phyloP scores from a whole-genome alignment of 2,113 vertebrate genomes.

The Misgurnus mizolepis region DNA sequence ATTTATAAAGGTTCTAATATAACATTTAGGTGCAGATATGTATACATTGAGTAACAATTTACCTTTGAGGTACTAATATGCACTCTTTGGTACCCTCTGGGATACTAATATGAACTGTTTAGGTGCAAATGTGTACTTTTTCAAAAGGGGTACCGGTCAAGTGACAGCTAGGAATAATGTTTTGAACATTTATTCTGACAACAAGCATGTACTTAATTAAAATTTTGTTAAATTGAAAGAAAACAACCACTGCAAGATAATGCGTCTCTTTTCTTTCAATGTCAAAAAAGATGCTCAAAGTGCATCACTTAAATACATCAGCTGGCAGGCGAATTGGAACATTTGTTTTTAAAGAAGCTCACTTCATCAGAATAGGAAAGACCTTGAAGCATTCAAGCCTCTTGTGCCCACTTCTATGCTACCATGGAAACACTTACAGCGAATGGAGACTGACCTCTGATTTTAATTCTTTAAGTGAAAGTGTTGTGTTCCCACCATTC shows the following conservation, averaged over 20 bases:
- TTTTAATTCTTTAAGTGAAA: conserved; percentile 50
- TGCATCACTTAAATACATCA: conserved; percentile 11
- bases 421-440: conserved; percentile 51
- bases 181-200: too few relatives aligned
- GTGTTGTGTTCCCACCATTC: conserved; percentile 55
- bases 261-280: background rate
- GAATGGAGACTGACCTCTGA: conserved; percentile 11
- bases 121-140: too few relatives aligned
- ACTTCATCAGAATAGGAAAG: conserved; percentile 9
- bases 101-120: too few relatives aligned
- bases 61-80: too few relatives aligned
- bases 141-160: too few relatives aligned
- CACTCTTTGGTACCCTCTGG: too few relatives aligned
- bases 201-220: too few relatives aligned
- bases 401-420: conserved; percentile 19
- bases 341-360: conserved; percentile 10
- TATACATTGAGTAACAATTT: too few relatives aligned
- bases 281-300: background rate
- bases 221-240: background rate
- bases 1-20: too few relatives aligned
- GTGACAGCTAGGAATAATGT: too few relatives aligned
- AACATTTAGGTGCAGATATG: too few relatives aligned
- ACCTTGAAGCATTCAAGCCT: conserved; percentile 22
- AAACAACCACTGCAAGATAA: background rate
- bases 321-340: background rate